Evolutionary conservation across 2,113 vertebrate species (phyloP).

Genomic region (Trematomus loennbergii): DNA sequence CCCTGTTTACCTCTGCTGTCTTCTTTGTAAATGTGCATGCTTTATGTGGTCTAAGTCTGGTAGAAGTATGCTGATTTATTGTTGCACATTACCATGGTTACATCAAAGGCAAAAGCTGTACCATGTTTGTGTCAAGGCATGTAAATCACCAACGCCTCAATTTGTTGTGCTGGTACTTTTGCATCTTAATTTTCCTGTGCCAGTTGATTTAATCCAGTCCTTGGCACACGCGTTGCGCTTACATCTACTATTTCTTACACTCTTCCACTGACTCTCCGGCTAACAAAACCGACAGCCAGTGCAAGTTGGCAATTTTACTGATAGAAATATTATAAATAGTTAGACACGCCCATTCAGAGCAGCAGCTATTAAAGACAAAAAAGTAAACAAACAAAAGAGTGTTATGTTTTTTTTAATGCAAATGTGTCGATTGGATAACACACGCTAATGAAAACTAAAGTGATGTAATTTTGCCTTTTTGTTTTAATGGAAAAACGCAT

Average conservation of each 20-base stretch:
- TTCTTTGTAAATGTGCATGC: not conserved
- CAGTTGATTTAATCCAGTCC: constrained; percentile 23
- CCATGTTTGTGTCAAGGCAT: not conserved
- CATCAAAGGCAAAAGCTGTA: constrained; percentile 16
- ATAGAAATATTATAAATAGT: constrained; percentile 12
- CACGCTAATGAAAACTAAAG: no score
- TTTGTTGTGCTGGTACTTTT: constrained; percentile 7
- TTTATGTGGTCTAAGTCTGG: not conserved
- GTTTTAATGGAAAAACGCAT: no score
- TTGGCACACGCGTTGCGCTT: constrained; percentile 10
- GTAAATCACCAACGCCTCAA: not conserved
- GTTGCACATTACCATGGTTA: constrained; percentile 9
- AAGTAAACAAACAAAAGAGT: not conserved
- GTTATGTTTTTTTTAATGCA: no score
- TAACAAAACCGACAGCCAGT: not conserved
- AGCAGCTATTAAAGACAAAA: not conserved
- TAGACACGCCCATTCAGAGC: constrained; percentile 1
- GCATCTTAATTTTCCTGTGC: not conserved
- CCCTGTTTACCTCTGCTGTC: not conserved
- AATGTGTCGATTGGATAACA: not conserved
- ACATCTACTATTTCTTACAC: constrained; percentile 17
- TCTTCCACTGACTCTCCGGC: not conserved
- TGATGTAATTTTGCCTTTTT: no score
- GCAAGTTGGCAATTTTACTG: constrained; percentile 9
- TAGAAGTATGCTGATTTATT: not conserved